Base-by-base conservation (phyloP, 2,797 vertebrate species). In the Sebastolobus alascanus region DNA sequence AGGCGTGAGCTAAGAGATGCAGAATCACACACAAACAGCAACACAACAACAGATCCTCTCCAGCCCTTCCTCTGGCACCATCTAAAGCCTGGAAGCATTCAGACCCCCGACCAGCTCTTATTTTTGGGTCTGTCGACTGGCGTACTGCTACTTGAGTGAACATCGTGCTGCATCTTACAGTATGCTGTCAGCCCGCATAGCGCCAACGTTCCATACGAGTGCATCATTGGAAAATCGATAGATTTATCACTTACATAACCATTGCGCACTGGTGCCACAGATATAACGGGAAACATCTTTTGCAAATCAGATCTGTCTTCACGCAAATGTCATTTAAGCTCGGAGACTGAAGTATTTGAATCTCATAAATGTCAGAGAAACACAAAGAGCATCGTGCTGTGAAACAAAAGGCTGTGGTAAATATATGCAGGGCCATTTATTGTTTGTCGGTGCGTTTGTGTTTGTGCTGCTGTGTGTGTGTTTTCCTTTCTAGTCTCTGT, bases 181-280 rank as follows among this genome's bases (percentile, higher is more conserved):
- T 25, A 22, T 37, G 72, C 71, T 76, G 84, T 83, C 85, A 80
- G 75, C 67, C 66, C 4, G 13, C 80, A 79, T 65, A 66, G 71
- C 18, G 13, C 79, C 76, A 75, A 63, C 25, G 68, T 90, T 89
- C 86, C 84, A 80, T 79, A 76, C 52, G 64, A 85, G 73, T 84
- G 80, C 86, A 83, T 86, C 76, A 74, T 58, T 84, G 84, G 68
- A 90, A 88, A 86, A 90, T 84, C 75, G 43, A 92, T 90, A 80
- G 79, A 84, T 87, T 90, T 85, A 87, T 91, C 83, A 82, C 90
- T 84, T 77, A 76, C 74, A 74, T 82, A 89, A 80, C 76, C 67
- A 27, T 18, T 75, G 77, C 20, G 8, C 74, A 65, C 40, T 60
- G 71, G 68, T 84, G 78, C 83, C 82, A 77, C 68, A 64, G 68